Conservation (phyloP, 2,888 invertebrate species). For the Boloria euphrosyne region DNA sequence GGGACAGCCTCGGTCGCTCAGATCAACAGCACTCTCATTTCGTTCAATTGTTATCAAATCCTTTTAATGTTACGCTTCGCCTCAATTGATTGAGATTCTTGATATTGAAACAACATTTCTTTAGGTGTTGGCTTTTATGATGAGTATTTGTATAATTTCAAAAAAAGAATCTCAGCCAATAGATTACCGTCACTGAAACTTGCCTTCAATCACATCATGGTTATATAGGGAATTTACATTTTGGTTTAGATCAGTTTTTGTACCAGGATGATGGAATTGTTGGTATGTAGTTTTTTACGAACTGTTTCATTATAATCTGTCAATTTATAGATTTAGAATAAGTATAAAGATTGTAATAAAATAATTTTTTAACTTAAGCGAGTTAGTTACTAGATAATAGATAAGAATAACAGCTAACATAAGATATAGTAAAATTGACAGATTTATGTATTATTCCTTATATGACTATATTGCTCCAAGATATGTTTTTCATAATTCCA, state of each 20-base stretch:
- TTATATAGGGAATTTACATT: background rate
- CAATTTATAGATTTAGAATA: constrained; percentile 6
- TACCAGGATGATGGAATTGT: background rate
- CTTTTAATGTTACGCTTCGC: background rate
- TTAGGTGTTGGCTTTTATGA: constrained; percentile 1
- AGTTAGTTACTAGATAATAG: constrained; percentile 8
- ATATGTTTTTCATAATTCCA: constrained; percentile 35
- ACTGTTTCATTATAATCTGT: background rate
- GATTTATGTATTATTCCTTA: constrained; percentile 19
- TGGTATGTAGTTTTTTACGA: constrained; percentile 1
- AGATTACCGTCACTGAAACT: constrained; percentile 7
- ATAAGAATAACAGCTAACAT: constrained; percentile 14
- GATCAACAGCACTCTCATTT: constrained; percentile 11
- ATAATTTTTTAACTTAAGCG: background rate
- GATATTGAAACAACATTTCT: background rate
- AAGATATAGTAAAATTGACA: constrained; percentile 30
- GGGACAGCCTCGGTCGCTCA: constrained; percentile 63
- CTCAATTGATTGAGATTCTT: background rate
- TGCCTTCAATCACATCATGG: constrained; percentile 1
- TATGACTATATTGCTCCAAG: constrained; percentile 37
- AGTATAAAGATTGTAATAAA: background rate
- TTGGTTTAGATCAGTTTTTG: too few relatives aligned
- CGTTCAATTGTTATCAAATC: background rate
- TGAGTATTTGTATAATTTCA: background rate
- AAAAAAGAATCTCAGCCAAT: constrained; percentile 2